Percentiles rank a stretch among this genome's conserved stretches.
Evolutionary conservation across 2,113 vertebrate genomes (phyloP).

Genomic region (Microtus oregoni): DNA sequence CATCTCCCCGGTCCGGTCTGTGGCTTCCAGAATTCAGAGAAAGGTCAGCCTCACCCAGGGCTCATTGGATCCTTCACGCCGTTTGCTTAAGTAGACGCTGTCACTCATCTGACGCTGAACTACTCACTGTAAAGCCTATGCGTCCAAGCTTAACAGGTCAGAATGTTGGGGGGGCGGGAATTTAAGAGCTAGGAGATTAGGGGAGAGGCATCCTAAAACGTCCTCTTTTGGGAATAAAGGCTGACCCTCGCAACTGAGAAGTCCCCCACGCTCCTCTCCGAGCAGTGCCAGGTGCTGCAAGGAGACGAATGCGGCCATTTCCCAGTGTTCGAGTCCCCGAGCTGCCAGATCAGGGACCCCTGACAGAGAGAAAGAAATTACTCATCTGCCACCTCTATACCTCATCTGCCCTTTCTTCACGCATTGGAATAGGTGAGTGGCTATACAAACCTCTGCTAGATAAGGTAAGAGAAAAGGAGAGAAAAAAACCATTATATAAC

Average conservation of each 20-base stretch:
- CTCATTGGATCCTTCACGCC: background rate
- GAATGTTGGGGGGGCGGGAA: background rate
- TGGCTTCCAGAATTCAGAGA: background rate
- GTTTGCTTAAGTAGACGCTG: background rate
- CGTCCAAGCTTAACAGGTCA: background rate
- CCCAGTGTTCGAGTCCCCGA: constrained; percentile 42
- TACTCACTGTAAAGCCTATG: background rate
- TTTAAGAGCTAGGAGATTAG: background rate
- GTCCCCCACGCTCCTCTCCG: background rate
- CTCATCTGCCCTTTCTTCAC: constrained; percentile 42
- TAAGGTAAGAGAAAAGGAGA: background rate
- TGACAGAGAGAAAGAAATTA: constrained; percentile 58
- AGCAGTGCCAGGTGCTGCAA: background rate
- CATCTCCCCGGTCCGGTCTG: background rate
- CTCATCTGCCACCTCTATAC: constrained; percentile 27
- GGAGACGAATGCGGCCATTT: constrained; percentile 71
- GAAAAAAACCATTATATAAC: background rate
- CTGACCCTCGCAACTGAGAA: background rate
- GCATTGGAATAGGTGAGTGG: background rate
- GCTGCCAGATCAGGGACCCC: constrained; percentile 38
- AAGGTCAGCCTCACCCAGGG: background rate
- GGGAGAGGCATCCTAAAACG: background rate
- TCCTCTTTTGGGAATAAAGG: background rate
- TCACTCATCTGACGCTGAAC: background rate
- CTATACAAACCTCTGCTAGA: background rate